A percentile compares a stretch with the other conserved stretches of the same genome.
phyloP scores from a whole-genome alignment of 53 echinoderm and acorn worm genomes.

The Astropecten irregularis region DNA sequence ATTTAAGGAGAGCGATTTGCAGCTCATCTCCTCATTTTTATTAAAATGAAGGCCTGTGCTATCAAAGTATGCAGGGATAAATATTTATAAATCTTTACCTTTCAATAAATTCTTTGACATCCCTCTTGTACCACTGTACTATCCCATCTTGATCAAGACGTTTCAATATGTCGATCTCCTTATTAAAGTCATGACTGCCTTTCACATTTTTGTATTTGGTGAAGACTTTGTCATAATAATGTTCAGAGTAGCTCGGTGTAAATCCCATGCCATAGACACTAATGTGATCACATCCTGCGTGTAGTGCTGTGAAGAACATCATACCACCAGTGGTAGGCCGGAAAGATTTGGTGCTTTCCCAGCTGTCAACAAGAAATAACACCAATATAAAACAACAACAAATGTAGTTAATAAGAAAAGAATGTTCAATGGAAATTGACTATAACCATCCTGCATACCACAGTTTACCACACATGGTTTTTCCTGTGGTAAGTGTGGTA shows the following conservation, averaged over 20 bases:
- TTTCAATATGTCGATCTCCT: slow-evolving; percentile 73
- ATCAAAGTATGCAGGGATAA: no score
- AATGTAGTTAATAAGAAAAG: not conserved
- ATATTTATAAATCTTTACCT: not conserved
- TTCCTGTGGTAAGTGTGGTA: no score
- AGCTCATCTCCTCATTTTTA: no score
- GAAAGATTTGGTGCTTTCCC: slow-evolving; percentile 85
- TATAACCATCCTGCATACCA: no score
- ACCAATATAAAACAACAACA: not conserved
- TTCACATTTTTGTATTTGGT: slow-evolving; percentile 54
- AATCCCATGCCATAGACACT: slow-evolving; percentile 96
- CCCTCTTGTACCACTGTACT: slow-evolving; percentile 86
- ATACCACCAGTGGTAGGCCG: slow-evolving; percentile 93
- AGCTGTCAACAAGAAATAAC: slow-evolving; percentile 55
- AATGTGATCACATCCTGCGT: slow-evolving; percentile 79
- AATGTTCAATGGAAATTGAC: not conserved
- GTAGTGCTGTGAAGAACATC: slow-evolving; percentile 90
- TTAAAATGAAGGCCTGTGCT: not conserved
- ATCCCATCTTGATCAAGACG: slow-evolving; percentile 67
- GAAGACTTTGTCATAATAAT: slow-evolving; percentile 85
- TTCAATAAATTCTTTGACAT: slow-evolving; percentile 66
- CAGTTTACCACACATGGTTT: no score
- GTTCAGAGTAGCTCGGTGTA: slow-evolving; percentile 72
- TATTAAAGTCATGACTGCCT: slow-evolving; percentile 84
- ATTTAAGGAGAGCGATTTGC: no score